Evolutionary conservation across 2,888 invertebrate species (phyloP).

Genomic region (Gnatocerus cornutus): DNA sequence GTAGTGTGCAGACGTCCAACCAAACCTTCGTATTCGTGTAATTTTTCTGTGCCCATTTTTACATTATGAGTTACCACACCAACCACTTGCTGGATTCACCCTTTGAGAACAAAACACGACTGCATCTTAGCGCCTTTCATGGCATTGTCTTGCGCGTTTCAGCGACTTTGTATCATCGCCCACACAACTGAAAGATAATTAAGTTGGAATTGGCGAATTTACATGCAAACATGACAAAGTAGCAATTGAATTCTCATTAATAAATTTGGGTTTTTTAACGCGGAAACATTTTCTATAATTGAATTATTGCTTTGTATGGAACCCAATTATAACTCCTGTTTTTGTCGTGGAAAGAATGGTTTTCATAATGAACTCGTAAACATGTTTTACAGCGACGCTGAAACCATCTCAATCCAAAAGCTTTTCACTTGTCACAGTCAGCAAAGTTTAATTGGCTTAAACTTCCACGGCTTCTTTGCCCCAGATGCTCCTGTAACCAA

Average conservation of each 20-base stretch:
- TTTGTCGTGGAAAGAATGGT: slow-evolving; percentile 39
- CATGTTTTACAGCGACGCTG: slow-evolving; percentile 26
- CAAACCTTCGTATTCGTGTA: slow-evolving; percentile 85
- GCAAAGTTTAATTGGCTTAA: slow-evolving; percentile 61
- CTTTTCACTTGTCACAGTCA: slow-evolving; percentile 50
- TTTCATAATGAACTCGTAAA: slow-evolving; percentile 41
- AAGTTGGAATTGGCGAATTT: slow-evolving; percentile 11
- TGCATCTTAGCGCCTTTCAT: slow-evolving; percentile 40
- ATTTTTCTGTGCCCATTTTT: slow-evolving; percentile 81
- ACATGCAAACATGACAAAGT: not conserved
- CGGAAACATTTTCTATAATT: not conserved
- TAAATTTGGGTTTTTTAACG: not conserved
- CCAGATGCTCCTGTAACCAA: slow-evolving; percentile 46
- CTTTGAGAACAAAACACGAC: slow-evolving; percentile 40
- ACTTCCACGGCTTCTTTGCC: slow-evolving; percentile 58
- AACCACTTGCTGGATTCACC: slow-evolving; percentile 41
- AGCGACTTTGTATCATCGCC: slow-evolving; percentile 13
- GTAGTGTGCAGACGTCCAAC: slow-evolving; percentile 81
- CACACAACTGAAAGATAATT: slow-evolving; percentile 10
- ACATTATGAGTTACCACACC: slow-evolving; percentile 5
- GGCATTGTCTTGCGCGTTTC: slow-evolving; percentile 42
- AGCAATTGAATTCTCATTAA: not conserved
- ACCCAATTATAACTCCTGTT: slow-evolving; percentile 29
- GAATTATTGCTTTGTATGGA: not conserved
- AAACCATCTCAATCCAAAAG: slow-evolving; percentile 41